Evolutionary conservation across 1,140 invertebrate species (phyloP).

Genomic region (Thalassaphorura encarpata): DNA sequence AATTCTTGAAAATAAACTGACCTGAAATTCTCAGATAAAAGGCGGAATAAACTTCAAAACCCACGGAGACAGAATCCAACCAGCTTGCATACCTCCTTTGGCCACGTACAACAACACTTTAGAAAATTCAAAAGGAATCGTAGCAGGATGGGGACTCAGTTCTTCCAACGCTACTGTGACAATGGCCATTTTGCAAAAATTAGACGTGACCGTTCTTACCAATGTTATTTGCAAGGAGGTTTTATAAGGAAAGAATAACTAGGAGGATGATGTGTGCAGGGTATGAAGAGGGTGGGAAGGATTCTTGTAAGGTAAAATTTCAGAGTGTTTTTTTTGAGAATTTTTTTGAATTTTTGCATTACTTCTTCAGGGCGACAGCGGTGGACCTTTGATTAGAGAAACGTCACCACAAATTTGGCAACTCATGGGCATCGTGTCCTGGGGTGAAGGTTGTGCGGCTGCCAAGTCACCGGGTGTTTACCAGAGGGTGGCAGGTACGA

Average conservation of each 20-base stretch:
- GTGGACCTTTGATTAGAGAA: conserved; percentile 22
- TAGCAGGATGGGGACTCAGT: conserved; percentile 16
- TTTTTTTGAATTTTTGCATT: background rate
- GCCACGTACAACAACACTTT: conserved; percentile 10
- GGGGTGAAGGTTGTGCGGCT: conserved; percentile 26
- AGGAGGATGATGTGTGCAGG: conserved; percentile 29
- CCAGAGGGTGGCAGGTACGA: conserved; percentile 13
- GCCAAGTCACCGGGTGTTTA: conserved; percentile 25
- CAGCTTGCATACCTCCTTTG: conserved; percentile 23
- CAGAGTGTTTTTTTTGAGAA: background rate
- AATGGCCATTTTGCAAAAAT: conserved; percentile 24
- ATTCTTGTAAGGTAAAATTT: conserved; percentile 25
- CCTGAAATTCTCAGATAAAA: background rate
- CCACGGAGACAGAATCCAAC: background rate
- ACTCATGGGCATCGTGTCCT: conserved; percentile 24
- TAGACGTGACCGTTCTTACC: conserved; percentile 20
- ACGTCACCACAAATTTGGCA: conserved; percentile 23
- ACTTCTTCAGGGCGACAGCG: conserved; percentile 2
- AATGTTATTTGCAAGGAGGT: conserved; percentile 11
- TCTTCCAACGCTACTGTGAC: conserved; percentile 3
- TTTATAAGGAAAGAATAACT: conserved; percentile 17
- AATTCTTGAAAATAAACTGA: background rate
- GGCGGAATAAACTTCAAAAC: conserved; percentile 19
- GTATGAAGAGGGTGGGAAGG: conserved; percentile 23
- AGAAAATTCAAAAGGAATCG: background rate